Conservation (phyloP, 2,888 invertebrate genomes). For the Amaurobius ferox region DNA sequence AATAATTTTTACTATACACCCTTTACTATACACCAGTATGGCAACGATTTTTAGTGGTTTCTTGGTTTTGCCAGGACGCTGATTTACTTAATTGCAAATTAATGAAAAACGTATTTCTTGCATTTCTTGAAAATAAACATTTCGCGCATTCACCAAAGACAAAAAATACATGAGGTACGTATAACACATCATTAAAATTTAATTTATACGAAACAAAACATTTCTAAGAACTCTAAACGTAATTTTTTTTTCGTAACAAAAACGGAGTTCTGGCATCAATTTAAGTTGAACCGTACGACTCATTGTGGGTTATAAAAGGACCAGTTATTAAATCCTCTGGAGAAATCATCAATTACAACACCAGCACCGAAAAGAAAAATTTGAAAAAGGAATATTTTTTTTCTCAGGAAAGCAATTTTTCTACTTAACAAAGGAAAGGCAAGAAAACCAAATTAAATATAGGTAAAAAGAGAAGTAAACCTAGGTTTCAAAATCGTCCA, state of each 20-base stretch:
- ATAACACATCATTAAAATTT: no score
- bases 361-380: not conserved
- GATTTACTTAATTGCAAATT: no score
- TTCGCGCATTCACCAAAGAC: no score
- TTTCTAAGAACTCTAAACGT: no score
- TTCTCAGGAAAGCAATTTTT: constrained; percentile 6
- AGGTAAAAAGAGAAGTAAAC: not conserved
- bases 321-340: constrained; percentile 6
- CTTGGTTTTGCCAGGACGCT: no score
- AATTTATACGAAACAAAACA: no score
- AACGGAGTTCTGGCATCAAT: not conserved
- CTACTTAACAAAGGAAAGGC: constrained; percentile 4
- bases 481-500: not conserved
- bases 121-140: no score
- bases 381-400: constrained; percentile 10
- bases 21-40: no score
- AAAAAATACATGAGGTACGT: no score
- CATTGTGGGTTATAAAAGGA: constrained; percentile 1
- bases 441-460: constrained; percentile 4
- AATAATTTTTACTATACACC: no score
- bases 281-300: not conserved
- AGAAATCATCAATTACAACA: constrained; percentile 16
- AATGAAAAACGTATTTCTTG: no score
- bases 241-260: not conserved
- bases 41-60: no score